Base-by-base conservation (phyloP, 2,888 invertebrate species). In the Lithophane ornitopus region DNA sequence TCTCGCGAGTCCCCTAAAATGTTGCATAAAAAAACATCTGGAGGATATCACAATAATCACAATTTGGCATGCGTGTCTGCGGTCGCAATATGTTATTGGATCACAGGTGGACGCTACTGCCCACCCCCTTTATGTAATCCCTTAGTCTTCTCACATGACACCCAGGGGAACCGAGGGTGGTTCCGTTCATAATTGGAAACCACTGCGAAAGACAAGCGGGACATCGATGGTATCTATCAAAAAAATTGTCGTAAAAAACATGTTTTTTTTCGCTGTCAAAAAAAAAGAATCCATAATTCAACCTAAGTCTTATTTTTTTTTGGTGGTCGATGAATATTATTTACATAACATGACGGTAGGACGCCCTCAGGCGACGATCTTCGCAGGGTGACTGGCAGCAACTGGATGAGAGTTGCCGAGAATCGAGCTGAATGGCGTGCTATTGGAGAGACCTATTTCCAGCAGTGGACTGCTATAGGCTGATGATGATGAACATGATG, bases 21-120 rank as follows among this genome's bases (percentile, higher is more conserved):
- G 2, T 52, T n/a, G 28, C 19, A 59, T 39, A 39, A 62, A 62
- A 80, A 67, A 70, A 22, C 67, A 76, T 76, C 49, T 70, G 59
- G 28, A 9, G 46, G 12, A 28, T 69, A 26, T 70, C 34, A 59
- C 66, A 80, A 74, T 70, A 74, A 70, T 72, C 61, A 71, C 56
- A 66, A 74, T 75, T 78, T 52, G 54, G 61, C 68, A 69, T 62
- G 73, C 74, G 54, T 44, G 74, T 70, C 70, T 85, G 84, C 59
- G 82, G 78, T 72, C 41, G 68, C 77, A 69, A 70, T 81, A 70
- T 82, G 82, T 81, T 58, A 66, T 70, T 58, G 44, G 79, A 61
- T 22, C 82, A 70, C 82, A 85, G 78, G 83, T 85, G 82, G 83
- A 85, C 46, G 39, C 14, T 54, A 58, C 70, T 83, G 78, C 19